phyloP scores from a whole-genome alignment of 1,140 invertebrate genomes.

The Papilio glaucus region DNA sequence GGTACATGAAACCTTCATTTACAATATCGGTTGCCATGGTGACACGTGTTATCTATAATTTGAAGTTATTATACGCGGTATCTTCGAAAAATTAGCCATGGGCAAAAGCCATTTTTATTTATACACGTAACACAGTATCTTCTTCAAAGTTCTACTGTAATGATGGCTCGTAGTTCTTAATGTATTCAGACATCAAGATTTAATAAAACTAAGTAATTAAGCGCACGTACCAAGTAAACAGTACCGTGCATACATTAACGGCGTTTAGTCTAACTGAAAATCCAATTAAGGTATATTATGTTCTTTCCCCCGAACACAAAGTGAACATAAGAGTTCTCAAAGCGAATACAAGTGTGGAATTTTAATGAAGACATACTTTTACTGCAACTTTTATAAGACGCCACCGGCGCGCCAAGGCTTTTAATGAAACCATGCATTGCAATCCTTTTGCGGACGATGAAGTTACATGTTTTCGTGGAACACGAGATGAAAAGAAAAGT shows the following conservation, averaged over 20 bases:
- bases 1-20: too few relatives aligned
- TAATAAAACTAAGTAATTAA: not conserved
- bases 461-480: not conserved
- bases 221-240: not conserved
- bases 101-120: too few relatives aligned
- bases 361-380: conserved; percentile 11
- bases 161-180: too few relatives aligned
- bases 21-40: too few relatives aligned
- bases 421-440: not conserved
- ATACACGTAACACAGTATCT: too few relatives aligned
- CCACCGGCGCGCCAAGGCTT: conserved; percentile 5
- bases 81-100: too few relatives aligned
- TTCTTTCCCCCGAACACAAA: conserved; percentile 8
- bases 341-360: conserved; percentile 9
- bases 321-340: conserved; percentile 21
- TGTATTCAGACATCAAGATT: too few relatives aligned
- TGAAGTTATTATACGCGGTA: too few relatives aligned
- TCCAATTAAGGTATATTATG: conserved; percentile 19
- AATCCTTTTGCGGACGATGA: not conserved
- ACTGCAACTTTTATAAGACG: conserved; percentile 15
- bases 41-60: too few relatives aligned
- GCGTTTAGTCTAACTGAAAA: conserved; percentile 12
- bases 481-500: not conserved
- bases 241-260: not conserved
- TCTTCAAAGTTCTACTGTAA: too few relatives aligned